Evolutionary conservation across 2,113 vertebrate species (phyloP).

Genomic region (Nothobranchius furzeri): DNA sequence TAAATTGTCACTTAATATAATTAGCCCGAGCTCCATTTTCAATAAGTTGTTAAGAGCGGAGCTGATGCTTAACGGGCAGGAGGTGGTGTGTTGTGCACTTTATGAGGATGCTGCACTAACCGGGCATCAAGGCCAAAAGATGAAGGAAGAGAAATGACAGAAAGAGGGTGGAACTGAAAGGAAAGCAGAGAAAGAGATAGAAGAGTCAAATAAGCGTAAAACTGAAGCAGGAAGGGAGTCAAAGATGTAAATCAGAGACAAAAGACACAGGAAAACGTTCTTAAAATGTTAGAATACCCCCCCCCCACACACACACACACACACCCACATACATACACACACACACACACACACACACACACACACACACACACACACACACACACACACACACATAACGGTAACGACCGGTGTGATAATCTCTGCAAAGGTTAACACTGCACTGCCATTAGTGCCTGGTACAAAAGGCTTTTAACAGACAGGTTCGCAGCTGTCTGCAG

Average conservation of each 20-base stretch:
- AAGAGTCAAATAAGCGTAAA: constrained; percentile 50
- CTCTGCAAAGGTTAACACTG: constrained; percentile 76
- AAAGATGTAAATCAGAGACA: constrained; percentile 55
- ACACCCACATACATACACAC: too few relatives aligned
- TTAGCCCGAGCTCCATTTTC: constrained; percentile 61
- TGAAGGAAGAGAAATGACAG: constrained; percentile 42
- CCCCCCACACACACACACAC: constrained; percentile 76
- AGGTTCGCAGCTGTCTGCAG: constrained; percentile 61
- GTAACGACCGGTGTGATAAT: constrained; percentile 83
- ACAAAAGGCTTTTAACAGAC: constrained; percentile 77
- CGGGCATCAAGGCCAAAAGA: constrained; percentile 14
- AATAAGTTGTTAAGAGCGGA: constrained; percentile 58
- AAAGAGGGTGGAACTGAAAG: constrained; percentile 41
- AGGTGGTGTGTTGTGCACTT: constrained; percentile 57
- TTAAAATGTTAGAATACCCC: constrained; percentile 70
- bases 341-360: constrained; percentile 72
- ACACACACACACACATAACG: constrained; percentile 75
- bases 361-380: constrained; percentile 69
- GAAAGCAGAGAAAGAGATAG: constrained; percentile 79
- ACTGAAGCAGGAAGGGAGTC: constrained; percentile 71
- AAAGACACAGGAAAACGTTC: constrained; percentile 79
- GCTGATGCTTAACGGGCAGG: constrained; percentile 28
- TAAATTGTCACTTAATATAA: constrained; percentile 75
- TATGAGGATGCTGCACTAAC: constrained; percentile 42
- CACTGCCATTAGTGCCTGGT: constrained; percentile 65